These are phyloP conservation scores for Cyprinodon brontotheroides DNA, from an alignment of 2,113 vertebrate species.

Conservation along the genomic window DNA sequence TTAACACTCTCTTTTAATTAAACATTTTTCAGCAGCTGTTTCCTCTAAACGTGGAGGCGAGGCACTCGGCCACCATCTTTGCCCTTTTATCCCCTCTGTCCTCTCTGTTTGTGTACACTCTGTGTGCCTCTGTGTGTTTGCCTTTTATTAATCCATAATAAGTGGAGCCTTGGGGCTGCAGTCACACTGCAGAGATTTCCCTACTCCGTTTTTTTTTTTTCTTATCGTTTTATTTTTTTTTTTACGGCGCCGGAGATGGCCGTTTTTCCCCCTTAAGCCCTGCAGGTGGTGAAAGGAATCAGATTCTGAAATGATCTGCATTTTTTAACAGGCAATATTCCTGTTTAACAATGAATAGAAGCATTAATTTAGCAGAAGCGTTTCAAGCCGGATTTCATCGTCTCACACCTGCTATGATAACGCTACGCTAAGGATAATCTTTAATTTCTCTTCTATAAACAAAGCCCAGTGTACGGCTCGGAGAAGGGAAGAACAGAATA, in stretches of 20 bases:
- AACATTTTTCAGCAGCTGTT: constrained; percentile 9
- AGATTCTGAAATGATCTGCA: constrained; percentile 37
- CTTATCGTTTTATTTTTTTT: constrained; percentile 42
- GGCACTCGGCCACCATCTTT: constrained; percentile 6
- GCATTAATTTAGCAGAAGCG: constrained; percentile 19
- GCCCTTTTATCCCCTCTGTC: constrained; percentile 12
- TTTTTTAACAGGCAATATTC: constrained; percentile 26
- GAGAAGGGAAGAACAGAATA: not conserved
- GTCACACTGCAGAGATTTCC: constrained; percentile 38
- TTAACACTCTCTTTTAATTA: constrained; percentile 16
- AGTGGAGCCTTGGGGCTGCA: constrained; percentile 38
- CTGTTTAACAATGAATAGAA: constrained; percentile 33
- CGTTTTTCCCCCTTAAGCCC: constrained; percentile 29
- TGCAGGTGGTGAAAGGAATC: constrained; percentile 48
- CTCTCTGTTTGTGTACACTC: constrained; percentile 11
- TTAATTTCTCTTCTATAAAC: constrained; percentile 15
- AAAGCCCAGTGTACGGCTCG: not conserved
- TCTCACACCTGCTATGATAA: not conserved
- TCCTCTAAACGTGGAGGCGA: not conserved
- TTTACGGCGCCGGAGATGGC: constrained; percentile 44
- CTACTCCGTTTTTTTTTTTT: constrained; percentile 21
- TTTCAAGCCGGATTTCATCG: constrained; percentile 13
- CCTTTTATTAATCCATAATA: constrained; percentile 47
- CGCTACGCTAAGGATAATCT: constrained; percentile 18
- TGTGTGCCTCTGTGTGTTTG: constrained; percentile 3